Evolutionary conservation across 2,888 invertebrate genomes (phyloP).

Genomic region (Aspidiotus destructor): DNA sequence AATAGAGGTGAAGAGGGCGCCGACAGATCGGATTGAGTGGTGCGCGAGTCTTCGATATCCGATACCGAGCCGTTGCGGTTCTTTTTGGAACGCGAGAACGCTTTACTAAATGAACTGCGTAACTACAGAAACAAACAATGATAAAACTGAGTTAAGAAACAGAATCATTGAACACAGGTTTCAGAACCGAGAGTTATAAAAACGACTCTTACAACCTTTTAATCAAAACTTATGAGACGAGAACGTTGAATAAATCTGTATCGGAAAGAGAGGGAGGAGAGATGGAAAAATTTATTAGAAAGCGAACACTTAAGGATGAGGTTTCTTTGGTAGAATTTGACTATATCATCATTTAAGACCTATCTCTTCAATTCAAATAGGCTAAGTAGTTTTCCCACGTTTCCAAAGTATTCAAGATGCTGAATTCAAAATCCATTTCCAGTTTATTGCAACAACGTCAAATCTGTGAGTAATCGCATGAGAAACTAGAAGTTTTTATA

Average conservation of each 20-base stretch:
- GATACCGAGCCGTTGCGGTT: constrained; percentile 44
- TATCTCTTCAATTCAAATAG: no score
- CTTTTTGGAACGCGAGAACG: constrained; percentile 75
- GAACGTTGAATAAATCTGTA: constrained; percentile 7
- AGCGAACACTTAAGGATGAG: no score
- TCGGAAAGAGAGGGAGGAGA: neutral
- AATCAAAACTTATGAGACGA: neutral
- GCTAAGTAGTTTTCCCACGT: no score
- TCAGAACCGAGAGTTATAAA: no score
- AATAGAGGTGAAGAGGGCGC: constrained; percentile 49
- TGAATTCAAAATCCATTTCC: no score
- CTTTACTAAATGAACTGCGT: constrained; percentile 93
- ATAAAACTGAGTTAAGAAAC: constrained; percentile 26
- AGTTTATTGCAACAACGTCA: no score
- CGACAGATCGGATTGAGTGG: constrained; percentile 44
- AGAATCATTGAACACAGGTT: no score
- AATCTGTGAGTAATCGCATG: no score
- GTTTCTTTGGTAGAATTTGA: no score
- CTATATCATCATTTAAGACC: no score
- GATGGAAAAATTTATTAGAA: neutral
- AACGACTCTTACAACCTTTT: neutral
- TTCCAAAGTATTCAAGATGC: no score
- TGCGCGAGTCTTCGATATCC: constrained; percentile 45
- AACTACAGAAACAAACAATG: constrained; percentile 50
- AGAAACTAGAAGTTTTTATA: no score